These are phyloP conservation scores for Kuschelorhynchus macadamiae DNA, from an alignment of 2,888 invertebrate genomes.

Conservation along the genomic window DNA sequence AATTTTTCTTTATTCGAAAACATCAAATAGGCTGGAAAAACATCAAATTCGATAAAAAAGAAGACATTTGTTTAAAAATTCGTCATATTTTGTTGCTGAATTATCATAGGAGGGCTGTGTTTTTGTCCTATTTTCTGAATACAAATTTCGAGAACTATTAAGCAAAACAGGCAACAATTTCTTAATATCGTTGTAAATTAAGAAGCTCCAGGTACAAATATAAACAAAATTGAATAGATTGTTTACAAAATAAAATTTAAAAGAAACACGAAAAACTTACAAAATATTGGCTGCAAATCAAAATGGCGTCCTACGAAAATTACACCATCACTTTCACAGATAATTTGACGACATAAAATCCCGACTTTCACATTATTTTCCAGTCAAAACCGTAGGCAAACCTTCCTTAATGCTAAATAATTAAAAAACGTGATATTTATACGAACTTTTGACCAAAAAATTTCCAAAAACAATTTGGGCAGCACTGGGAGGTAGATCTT, in stretches of 20 bases:
- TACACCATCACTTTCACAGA: constrained; percentile 50
- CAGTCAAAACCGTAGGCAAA: background rate
- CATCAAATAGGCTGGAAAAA: too few species aligned
- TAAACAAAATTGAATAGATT: background rate
- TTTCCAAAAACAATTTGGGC: constrained; percentile 45
- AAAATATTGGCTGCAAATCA: constrained; percentile 56
- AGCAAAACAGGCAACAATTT: background rate
- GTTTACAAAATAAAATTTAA: constrained; percentile 33
- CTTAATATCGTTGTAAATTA: background rate
- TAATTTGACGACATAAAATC: constrained; percentile 29
- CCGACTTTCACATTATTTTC: constrained; percentile 40
- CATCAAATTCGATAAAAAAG: too few species aligned
- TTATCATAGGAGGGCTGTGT: background rate
- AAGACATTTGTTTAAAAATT: constrained; percentile 8
- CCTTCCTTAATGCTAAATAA: background rate
- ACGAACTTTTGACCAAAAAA: constrained; percentile 13
- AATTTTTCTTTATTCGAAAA: too few species aligned
- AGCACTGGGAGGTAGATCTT: constrained; percentile 45
- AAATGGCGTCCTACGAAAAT: constrained; percentile 50
- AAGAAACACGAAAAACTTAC: constrained; percentile 56
- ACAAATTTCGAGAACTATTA: background rate
- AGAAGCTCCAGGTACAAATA: background rate
- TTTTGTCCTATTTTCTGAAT: constrained; percentile 7
- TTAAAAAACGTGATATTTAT: constrained; percentile 14
- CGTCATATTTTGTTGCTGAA: constrained; percentile 32